Evolutionary conservation across 2,888 invertebrate genomes (phyloP).

Genomic region (Eupithecia subfuscata): DNA sequence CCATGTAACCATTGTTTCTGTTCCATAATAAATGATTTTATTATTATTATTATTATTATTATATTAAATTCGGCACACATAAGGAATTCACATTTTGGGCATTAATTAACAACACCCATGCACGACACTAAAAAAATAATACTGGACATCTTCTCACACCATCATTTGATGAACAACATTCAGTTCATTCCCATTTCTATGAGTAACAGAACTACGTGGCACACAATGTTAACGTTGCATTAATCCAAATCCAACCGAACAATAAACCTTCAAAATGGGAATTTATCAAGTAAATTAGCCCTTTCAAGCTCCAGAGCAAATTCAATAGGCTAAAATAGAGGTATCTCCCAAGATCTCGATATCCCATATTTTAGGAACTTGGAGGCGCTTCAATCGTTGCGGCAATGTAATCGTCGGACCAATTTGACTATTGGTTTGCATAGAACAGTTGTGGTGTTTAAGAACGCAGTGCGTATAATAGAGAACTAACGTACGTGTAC

Average conservation of each 20-base stretch:
- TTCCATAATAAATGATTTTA: too few relatives aligned
- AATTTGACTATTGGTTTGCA: background rate
- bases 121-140: too few relatives aligned
- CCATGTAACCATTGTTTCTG: too few relatives aligned
- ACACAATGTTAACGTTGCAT: background rate
- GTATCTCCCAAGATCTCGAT: background rate
- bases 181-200: background rate
- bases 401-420: background rate
- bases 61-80: too few relatives aligned
- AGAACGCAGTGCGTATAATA: background rate
- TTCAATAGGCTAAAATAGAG: slow-evolving; percentile 8
- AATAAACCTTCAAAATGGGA: background rate
- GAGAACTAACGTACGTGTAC: background rate
- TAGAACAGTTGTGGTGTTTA: background rate
- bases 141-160: background rate
- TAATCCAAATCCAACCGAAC: background rate
- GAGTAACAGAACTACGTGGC: background rate
- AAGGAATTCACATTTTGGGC: too few relatives aligned
- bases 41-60: too few relatives aligned
- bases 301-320: background rate
- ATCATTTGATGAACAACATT: background rate
- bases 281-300: slow-evolving; percentile 8
- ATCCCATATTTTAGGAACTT: background rate
- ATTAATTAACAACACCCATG: too few relatives aligned
- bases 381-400: background rate